phyloP scores from a whole-genome alignment of 1,140 invertebrate genomes.

The Zaprionus africanus region DNA sequence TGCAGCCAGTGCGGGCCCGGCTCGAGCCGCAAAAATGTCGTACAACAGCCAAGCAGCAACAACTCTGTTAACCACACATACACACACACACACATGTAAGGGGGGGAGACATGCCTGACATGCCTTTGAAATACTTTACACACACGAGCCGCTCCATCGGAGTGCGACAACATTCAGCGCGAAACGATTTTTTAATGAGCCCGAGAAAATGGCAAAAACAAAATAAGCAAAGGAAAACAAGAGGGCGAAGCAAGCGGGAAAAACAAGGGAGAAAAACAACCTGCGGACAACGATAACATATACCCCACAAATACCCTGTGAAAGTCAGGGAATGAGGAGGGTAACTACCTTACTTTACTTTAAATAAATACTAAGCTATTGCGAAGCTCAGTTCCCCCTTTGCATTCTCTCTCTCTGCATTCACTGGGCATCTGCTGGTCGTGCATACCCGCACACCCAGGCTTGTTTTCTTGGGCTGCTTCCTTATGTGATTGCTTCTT shows the following conservation, averaged over 20 bases:
- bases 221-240: neutral
- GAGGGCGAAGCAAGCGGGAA: neutral
- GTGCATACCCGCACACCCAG: neutral
- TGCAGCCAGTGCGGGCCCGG: constrained; percentile 34
- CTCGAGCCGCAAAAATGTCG: constrained; percentile 66
- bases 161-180: constrained; percentile 65
- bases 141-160: constrained; percentile 28
- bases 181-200: constrained; percentile 73
- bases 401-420: too few species aligned
- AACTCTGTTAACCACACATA: constrained; percentile 58
- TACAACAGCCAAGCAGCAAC: constrained; percentile 54
- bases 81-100: constrained; percentile 4
- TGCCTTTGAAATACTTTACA: constrained; percentile 45
- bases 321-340: neutral
- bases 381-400: too few species aligned
- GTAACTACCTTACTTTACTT: too few species aligned
- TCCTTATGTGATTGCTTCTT: constrained; percentile 38
- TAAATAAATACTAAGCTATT: too few species aligned
- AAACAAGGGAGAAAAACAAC: neutral
- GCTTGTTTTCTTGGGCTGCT: constrained; percentile 7
- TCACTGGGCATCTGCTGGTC: neutral
- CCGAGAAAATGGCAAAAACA: constrained; percentile 52
- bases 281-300: neutral
- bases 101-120: constrained; percentile 18
- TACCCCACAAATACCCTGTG: constrained; percentile 18